Percentiles rank a stretch among this genome's conserved stretches.
phyloP scores from a whole-genome alignment of 2,888 invertebrate genomes.

The Drosophila macrospina region DNA sequence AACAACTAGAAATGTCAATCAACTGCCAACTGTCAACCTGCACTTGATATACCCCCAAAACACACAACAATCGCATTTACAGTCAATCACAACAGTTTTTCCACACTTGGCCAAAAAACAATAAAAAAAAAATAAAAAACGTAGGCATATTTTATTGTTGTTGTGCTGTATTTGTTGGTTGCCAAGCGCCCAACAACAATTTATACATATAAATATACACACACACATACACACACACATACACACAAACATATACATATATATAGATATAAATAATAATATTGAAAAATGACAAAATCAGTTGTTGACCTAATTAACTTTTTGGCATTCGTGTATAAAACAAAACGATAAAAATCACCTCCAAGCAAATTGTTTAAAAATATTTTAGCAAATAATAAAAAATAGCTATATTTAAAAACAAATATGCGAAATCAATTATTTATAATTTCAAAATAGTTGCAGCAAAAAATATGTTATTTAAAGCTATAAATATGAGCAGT shows the following conservation, averaged over 20 bases:
- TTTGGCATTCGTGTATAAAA: constrained; percentile 51
- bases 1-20: constrained; percentile 81
- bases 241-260: too few relatives aligned
- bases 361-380: constrained; percentile 56
- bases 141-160: constrained; percentile 11
- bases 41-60: constrained; percentile 61
- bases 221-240: too few relatives aligned
- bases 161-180: constrained; percentile 43
- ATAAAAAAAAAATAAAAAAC: too few relatives aligned
- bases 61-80: constrained; percentile 31
- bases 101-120: constrained; percentile 48
- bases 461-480: background rate
- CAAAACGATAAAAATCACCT: constrained; percentile 36
- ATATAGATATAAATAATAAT: constrained; percentile 44
- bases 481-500: background rate
- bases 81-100: constrained; percentile 46
- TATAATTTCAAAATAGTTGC: background rate
- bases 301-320: constrained; percentile 81
- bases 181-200: constrained; percentile 63
- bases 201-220: too few relatives aligned
- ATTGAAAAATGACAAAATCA: constrained; percentile 78
- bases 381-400: constrained; percentile 37
- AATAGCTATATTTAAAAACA: background rate
- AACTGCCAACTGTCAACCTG: constrained; percentile 72
- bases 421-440: constrained; percentile 19